These are phyloP conservation scores for Digitonthophagus gazella DNA, from an alignment of 2,888 invertebrate genomes.

Conservation along the genomic window DNA sequence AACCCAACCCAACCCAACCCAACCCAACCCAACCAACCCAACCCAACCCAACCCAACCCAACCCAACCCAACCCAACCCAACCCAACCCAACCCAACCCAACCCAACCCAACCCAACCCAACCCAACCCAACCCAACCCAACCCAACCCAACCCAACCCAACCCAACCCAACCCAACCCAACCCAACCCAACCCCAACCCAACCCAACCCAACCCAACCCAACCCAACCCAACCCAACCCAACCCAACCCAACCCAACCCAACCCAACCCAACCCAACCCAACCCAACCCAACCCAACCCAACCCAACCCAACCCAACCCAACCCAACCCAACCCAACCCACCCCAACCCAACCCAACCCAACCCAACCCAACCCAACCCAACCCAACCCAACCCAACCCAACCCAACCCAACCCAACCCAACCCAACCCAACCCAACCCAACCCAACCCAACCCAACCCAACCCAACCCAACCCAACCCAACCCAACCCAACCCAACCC, in stretches of 20 bases:
- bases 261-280: conserved; percentile 29
- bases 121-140: neutral
- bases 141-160: conserved; percentile 19
- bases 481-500: conserved; percentile 3
- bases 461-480: conserved; percentile 3
- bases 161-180: neutral
- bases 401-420: conserved; percentile 1
- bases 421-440: neutral
- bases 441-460: conserved; percentile 1
- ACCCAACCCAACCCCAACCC: conserved; percentile 19
- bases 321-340: neutral
- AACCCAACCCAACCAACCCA: neutral
- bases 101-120: conserved; percentile 16
- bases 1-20: neutral
- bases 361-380: neutral
- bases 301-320: conserved; percentile 5
- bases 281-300: conserved; percentile 30
- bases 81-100: neutral
- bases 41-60: conserved; percentile 1
- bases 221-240: conserved; percentile 5
- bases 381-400: conserved; percentile 1
- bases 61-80: conserved; percentile 1
- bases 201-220: conserved; percentile 23
- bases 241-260: conserved; percentile 31
- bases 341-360: too few species aligned